Conservation (phyloP, 1,140 invertebrate genomes). For the Ceratoteleas bidentatus region DNA sequence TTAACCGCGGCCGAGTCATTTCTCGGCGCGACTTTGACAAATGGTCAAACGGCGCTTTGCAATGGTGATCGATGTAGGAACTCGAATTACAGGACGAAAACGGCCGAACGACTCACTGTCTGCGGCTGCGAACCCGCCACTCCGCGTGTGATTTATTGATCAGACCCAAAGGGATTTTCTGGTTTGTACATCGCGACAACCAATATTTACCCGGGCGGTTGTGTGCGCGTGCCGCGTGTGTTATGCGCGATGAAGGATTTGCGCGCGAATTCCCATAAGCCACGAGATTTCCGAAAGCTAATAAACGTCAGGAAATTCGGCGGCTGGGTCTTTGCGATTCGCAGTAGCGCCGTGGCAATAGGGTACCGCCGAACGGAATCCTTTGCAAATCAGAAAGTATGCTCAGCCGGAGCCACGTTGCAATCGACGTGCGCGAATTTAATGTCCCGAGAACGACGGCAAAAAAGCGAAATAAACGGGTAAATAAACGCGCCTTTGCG, state of each 20-base stretch:
- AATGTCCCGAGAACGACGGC: not conserved
- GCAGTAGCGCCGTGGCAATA: constrained; percentile 22
- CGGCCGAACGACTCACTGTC: constrained; percentile 63
- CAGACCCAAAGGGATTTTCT: constrained; percentile 60
- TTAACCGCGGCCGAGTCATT: constrained; percentile 63
- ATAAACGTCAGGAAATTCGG: constrained; percentile 49
- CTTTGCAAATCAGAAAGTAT: constrained; percentile 47
- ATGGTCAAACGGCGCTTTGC: constrained; percentile 64
- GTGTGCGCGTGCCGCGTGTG: constrained; percentile 27
- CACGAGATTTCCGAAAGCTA: constrained; percentile 44
- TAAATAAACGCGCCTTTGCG: not conserved
- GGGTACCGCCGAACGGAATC: constrained; percentile 32
- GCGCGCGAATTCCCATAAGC: constrained; percentile 46
- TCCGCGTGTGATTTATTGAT: constrained; percentile 63
- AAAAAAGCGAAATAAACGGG: not conserved
- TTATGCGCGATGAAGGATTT: constrained; percentile 50
- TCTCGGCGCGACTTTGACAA: constrained; percentile 65
- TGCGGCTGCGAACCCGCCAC: constrained; percentile 56
- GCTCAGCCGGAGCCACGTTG: constrained; percentile 24
- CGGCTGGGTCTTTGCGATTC: constrained; percentile 37
- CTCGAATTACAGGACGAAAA: constrained; percentile 69
- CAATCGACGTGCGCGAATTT: constrained; percentile 30
- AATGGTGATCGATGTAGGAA: constrained; percentile 69
- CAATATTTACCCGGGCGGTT: constrained; percentile 56
- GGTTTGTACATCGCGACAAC: constrained; percentile 46